Evolutionary conservation across 2,113 vertebrate species (phyloP), one percentile per base, ranked within the genome.

Genomic region (Amblyornis subalaris): DNA sequence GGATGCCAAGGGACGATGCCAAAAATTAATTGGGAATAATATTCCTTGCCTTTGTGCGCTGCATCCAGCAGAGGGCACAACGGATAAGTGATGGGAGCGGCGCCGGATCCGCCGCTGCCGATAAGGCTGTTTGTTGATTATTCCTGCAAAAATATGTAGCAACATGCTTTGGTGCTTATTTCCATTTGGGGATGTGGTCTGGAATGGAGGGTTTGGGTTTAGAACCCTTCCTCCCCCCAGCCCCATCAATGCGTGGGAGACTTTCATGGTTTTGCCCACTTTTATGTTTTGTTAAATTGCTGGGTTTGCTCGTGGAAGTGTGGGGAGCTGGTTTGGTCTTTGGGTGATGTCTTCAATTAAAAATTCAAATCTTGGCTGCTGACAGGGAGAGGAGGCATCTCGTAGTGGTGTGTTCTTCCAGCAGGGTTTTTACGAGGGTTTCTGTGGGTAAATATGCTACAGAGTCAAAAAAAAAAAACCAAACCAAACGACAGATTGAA

Each of bases 1-100:
- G 92, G 98, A 96, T 98, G 97, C 94, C 73, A 92, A 70, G 85
- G 48, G 95, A 94, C 66, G 96, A 97, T 98, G 98, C 98, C 98
- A 98, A 97, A 96, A 97, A 97, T 97, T 97, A 98, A 97, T 97
- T 91, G 96, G 96, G 95, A 98, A 93, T 96, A 80, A 94, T 45
- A 65, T 35, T 28, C 71, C 96, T 78, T 97, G 98, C 92, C 81
- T 96, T 96, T 97, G 96, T 95, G 78, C 55, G 75, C 82, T 96
- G 55, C 78, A 69, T 94, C 98, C 98, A 98, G 98, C 96, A 98
- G 98, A 98, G 98, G 98, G 98, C 98, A 94, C 74, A 96, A 81
- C 91, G 94, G 97, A 73, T 97, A 97, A 97, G 88, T 58, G 35
- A 87, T 97, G 96, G 15, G 85, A 3, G 75, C 17, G 0, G 20